These are phyloP conservation scores for Ascaphus truei DNA, from an alignment of 2,113 vertebrate species.

Conservation along the genomic window DNA sequence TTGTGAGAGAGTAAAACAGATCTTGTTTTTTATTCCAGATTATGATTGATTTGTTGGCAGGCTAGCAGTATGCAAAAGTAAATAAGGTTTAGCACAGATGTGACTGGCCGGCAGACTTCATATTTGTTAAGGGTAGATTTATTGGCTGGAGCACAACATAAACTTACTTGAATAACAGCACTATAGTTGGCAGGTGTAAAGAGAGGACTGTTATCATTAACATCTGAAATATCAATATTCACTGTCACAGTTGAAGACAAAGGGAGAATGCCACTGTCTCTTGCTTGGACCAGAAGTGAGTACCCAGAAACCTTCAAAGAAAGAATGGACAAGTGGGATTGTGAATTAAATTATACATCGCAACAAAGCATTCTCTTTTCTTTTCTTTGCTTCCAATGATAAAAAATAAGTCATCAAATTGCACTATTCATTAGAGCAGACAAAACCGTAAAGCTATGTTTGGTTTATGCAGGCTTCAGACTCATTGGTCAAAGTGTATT, in stretches of 20 bases:
- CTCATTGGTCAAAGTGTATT: too few species aligned
- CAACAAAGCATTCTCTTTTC: too few species aligned
- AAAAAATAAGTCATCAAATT: too few species aligned
- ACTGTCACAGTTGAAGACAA: constrained; percentile 85
- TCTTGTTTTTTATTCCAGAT: not conserved
- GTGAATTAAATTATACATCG: too few species aligned
- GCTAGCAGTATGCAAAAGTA: not conserved
- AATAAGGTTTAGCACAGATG: not conserved
- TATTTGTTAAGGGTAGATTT: not conserved
- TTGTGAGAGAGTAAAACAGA: not conserved
- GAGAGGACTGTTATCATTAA: constrained; percentile 90
- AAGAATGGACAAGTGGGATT: not conserved
- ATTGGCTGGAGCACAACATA: not conserved
- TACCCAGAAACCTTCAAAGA: constrained; percentile 80
- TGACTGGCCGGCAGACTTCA: too few species aligned
- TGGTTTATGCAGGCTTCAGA: too few species aligned
- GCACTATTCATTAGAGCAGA: too few species aligned
- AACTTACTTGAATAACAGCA: constrained; percentile 87
- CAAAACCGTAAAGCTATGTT: too few species aligned
- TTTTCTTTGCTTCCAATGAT: too few species aligned
- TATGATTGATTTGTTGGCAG: not conserved
- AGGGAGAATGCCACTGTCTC: constrained; percentile 77
- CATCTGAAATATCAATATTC: constrained; percentile 89
- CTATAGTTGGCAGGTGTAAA: constrained; percentile 89
- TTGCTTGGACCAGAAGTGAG: constrained; percentile 79